phyloP scores from a whole-genome alignment of 2,797 vertebrate genomes.

The Alauda arvensis region DNA sequence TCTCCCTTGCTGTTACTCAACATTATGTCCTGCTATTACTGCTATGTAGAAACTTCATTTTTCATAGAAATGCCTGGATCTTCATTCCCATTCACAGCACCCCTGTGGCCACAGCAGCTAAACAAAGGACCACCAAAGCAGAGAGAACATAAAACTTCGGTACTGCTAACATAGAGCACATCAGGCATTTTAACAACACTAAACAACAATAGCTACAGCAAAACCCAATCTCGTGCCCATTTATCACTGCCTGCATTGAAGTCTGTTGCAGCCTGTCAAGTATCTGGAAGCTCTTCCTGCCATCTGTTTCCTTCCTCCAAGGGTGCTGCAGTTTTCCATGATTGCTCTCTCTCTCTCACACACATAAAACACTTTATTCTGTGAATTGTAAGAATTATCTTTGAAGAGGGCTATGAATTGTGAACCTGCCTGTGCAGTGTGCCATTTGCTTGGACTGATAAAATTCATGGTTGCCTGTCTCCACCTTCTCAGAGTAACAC shows the following conservation, averaged over 20 bases:
- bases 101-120: background rate
- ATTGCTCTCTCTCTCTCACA: background rate
- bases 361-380: background rate
- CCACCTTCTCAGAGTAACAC: background rate
- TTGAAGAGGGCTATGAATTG: background rate
- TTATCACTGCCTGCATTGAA: conserved; percentile 28
- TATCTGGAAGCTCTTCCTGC: conserved; percentile 55
- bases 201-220: conserved; percentile 2
- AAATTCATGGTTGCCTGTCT: background rate
- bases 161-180: background rate
- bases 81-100: background rate
- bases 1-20: background rate
- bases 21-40: background rate
- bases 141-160: background rate
- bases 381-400: background rate
- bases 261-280: conserved; percentile 41
- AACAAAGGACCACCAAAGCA: background rate
- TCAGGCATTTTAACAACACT: background rate
- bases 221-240: background rate
- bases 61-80: background rate
- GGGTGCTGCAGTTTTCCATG: conserved; percentile 16
- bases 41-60: background rate
- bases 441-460: background rate
- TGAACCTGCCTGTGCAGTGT: background rate
- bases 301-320: conserved; percentile 52